Conservation (phyloP, 2,888 invertebrate genomes). For the Elegia similella region DNA sequence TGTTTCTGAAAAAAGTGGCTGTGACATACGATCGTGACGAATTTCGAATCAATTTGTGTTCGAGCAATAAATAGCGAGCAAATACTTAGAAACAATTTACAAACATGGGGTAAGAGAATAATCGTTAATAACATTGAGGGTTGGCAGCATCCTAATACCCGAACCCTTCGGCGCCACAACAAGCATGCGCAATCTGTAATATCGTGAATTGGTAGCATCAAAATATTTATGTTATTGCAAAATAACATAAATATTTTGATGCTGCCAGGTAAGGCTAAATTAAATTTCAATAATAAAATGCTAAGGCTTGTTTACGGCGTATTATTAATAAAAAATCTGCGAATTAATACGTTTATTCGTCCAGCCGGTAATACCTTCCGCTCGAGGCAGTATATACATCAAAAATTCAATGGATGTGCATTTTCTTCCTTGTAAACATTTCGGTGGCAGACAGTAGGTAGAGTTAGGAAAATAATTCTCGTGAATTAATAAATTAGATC, state of each 20-base stretch:
- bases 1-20: no score
- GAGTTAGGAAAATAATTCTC: conserved; percentile 50
- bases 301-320: not conserved
- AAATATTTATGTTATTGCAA: conserved; percentile 13
- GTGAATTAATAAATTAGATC: conserved; percentile 65
- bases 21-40: no score
- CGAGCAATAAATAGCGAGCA: conserved; percentile 23
- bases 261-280: conserved; percentile 6
- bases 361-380: not conserved
- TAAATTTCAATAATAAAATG: conserved; percentile 15
- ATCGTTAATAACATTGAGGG: conserved; percentile 41
- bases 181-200: conserved; percentile 34
- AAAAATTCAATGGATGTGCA: conserved; percentile 4
- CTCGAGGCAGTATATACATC: not conserved
- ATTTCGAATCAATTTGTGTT: conserved; percentile 6
- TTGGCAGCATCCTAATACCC: conserved; percentile 33
- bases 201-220: conserved; percentile 11
- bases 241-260: no score
- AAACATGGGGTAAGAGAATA: conserved; percentile 42
- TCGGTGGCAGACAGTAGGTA: conserved; percentile 28
- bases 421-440: conserved; percentile 4
- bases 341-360: not conserved
- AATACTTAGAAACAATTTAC: conserved; percentile 39
- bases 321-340: conserved; percentile 1
- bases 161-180: conserved; percentile 28